Conservation (phyloP, 2,888 invertebrate species). For the Phaonia tiefii region DNA sequence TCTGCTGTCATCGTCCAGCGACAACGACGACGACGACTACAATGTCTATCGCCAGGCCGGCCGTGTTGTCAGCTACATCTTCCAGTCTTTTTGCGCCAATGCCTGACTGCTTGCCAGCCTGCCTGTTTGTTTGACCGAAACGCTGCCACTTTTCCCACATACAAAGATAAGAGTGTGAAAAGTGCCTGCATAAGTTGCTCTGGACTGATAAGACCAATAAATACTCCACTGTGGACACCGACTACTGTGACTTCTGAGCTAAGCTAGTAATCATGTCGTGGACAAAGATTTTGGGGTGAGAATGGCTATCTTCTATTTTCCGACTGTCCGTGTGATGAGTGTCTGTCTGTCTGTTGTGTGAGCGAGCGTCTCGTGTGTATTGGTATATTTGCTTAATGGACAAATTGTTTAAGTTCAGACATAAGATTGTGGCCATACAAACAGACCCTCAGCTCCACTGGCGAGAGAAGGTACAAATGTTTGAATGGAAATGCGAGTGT, state of each 20-base stretch:
- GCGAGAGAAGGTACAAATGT: neutral
- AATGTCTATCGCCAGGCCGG: too few relatives aligned
- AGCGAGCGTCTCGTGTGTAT: constrained; percentile 2
- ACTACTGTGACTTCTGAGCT: neutral
- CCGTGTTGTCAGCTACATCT: too few relatives aligned
- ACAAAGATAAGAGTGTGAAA: constrained; percentile 13
- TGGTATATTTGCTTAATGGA: constrained; percentile 32
- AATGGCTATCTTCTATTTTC: too few relatives aligned
- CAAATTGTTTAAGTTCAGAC: constrained; percentile 31
- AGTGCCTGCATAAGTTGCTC: constrained; percentile 29
- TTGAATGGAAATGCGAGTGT: neutral
- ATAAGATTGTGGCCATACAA: neutral
- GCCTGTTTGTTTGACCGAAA: too few relatives aligned
- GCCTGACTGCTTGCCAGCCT: too few relatives aligned
- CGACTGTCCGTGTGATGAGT: too few relatives aligned
- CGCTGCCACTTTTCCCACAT: constrained; percentile 14
- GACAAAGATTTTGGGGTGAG: neutral
- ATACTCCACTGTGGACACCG: neutral
- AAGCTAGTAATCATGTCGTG: neutral
- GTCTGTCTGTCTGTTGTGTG: neutral
- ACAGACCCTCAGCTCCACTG: too few relatives aligned
- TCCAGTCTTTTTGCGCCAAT: too few relatives aligned
- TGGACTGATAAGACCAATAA: constrained; percentile 20
- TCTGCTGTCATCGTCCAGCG: too few relatives aligned
- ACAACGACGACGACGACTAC: too few relatives aligned